Evolutionary conservation across 1,140 invertebrate species (phyloP).

Genomic region (Eulimnadia texana): DNA sequence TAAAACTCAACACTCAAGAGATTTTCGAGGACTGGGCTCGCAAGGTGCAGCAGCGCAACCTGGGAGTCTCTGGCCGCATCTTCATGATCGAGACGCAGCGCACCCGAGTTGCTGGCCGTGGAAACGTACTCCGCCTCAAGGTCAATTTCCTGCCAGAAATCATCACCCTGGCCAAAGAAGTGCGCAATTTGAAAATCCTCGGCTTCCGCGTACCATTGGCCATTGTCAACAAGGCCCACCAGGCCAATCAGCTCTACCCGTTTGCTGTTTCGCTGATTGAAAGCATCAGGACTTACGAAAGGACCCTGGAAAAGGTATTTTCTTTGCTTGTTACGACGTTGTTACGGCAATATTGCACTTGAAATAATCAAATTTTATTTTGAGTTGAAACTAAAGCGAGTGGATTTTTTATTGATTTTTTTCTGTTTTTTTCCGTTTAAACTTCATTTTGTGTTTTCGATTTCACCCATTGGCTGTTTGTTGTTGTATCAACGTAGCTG

Average conservation of each 20-base stretch:
- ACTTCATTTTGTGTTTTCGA: too few species aligned
- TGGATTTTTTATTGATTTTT: too few species aligned
- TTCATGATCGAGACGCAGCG: conserved; percentile 78
- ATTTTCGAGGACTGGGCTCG: conserved; percentile 96
- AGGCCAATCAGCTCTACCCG: conserved; percentile 95
- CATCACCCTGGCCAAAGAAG: conserved; percentile 95
- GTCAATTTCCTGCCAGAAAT: conserved; percentile 98
- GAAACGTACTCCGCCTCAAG: conserved; percentile 76
- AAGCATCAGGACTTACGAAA: conserved; percentile 90
- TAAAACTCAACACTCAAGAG: conserved; percentile 88
- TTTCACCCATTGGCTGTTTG: conserved; percentile 6
- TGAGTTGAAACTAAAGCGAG: neutral
- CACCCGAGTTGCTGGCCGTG: conserved; percentile 59
- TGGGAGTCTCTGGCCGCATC: conserved; percentile 83
- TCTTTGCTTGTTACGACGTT: neutral
- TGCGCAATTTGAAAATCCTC: conserved; percentile 88
- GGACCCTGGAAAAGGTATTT: conserved; percentile 84
- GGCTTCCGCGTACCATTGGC: conserved; percentile 93
- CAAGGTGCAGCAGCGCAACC: conserved; percentile 85
- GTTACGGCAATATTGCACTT: neutral
- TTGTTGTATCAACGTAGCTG: conserved; percentile 4
- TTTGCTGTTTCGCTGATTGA: conserved; percentile 98
- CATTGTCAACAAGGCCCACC: conserved; percentile 97
- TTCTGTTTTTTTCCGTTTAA: too few species aligned
- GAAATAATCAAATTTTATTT: neutral